phyloP scores from a whole-genome alignment of 1,140 invertebrate genomes.

The Drosophila suzukii region DNA sequence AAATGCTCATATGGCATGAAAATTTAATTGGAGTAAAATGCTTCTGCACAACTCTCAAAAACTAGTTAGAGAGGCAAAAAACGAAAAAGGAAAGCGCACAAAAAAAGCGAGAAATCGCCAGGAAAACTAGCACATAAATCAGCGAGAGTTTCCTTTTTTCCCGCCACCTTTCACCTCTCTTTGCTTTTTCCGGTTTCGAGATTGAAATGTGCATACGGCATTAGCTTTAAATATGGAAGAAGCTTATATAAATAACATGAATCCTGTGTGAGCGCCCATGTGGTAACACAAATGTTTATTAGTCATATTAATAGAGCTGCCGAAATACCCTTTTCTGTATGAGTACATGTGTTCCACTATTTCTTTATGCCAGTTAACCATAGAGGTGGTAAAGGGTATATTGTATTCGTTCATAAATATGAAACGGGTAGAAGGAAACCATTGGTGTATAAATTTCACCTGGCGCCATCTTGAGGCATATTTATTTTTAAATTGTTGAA shows the following conservation, averaged over 20 bases:
- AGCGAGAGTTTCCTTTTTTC: slow-evolving; percentile 49
- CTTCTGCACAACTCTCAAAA: slow-evolving; percentile 75
- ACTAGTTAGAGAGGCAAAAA: slow-evolving; percentile 66
- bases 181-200: slow-evolving; percentile 31
- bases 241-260: slow-evolving; percentile 51
- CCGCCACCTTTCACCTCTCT: slow-evolving; percentile 14
- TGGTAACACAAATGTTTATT: slow-evolving; percentile 45
- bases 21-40: slow-evolving; percentile 82
- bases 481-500: too few species aligned
- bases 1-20: slow-evolving; percentile 79
- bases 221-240: slow-evolving; percentile 65
- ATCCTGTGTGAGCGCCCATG: slow-evolving; percentile 33
- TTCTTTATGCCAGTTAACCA: too few species aligned
- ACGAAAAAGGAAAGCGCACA: slow-evolving; percentile 25
- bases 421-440: too few species aligned
- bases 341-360: neutral
- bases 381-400: too few species aligned
- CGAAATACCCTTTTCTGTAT: neutral
- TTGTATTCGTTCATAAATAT: too few species aligned
- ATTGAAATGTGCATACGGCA: slow-evolving; percentile 76
- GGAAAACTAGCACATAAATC: slow-evolving; percentile 48
- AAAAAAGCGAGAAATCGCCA: slow-evolving; percentile 24
- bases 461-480: too few species aligned
- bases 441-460: too few species aligned
- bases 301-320: slow-evolving; percentile 18